Base-by-base conservation (phyloP, 92 coral and sea anemone genomes). In the Desmophyllum pertusum region DNA sequence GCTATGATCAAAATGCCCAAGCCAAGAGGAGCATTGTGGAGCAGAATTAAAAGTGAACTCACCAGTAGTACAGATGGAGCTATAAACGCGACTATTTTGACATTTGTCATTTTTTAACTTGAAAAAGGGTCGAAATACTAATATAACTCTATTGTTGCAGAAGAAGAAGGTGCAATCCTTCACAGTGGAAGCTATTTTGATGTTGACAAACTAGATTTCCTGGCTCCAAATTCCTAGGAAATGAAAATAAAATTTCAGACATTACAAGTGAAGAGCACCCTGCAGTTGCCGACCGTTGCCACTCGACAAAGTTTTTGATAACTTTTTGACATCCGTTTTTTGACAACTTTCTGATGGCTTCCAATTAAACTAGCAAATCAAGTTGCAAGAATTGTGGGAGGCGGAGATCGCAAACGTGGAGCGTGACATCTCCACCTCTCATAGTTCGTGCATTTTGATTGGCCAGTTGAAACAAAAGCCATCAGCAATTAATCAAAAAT, bases 1-100 rank as follows among this genome's bases (percentile, higher is more conserved):
- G 43, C 84, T 19, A 51, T 70, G 75, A 76, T 76, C 59, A 88
- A 31, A 15, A 80, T 45, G 30, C 75, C 75, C 14, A 48, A 4
- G 19, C 84, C 65, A 18, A 66, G 35, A 7, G 76, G 33, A 50
- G 48, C 45, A 15, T 30, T 66, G 42, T 80, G 36, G 37, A 45
- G 35, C 76, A 80, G 21, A 15, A 68, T 27, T 25, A 48, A n/a
- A 18, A 38, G 4, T 19, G 64, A 65, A 50, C 73, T 13, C 11
- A 70, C 84, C 63, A 80, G 65, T 3, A 80, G 25, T 17, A 23
- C 75, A 29, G 23, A 35, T 35, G 35, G 23, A 21, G 29, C 15
- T 35, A 46, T 45, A 7, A 67, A 33, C 50, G 64, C 31, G 14
- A 7, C 29, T 0, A 4, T 3, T 65, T 67, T 46, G 0, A 7